A percentile compares a stretch with the other conserved stretches of the same genome.
phyloP scores from a whole-genome alignment of 1,140 invertebrate species.

The Lethocerus indicus region DNA sequence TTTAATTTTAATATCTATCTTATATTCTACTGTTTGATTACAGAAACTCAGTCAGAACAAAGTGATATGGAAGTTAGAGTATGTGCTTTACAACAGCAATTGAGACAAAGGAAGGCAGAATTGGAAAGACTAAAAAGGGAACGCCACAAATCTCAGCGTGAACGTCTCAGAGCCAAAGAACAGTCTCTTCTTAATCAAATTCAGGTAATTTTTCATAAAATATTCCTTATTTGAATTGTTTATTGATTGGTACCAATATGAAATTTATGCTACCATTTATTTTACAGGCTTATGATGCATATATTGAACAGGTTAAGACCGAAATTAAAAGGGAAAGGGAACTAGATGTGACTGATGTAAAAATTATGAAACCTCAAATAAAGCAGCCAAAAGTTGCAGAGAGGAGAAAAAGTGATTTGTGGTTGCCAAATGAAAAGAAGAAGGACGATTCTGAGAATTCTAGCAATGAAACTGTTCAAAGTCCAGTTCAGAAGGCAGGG shows the following conservation, averaged over 20 bases:
- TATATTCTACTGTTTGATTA: conserved; percentile 10
- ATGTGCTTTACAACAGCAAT: conserved; percentile 29
- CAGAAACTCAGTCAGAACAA: conserved; percentile 33
- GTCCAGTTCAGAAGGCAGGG: background rate
- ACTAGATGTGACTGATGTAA: conserved; percentile 21
- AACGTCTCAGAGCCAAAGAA: conserved; percentile 31
- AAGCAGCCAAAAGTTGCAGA: conserved; percentile 27
- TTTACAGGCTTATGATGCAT: conserved; percentile 29
- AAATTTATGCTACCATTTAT: conserved; percentile 4
- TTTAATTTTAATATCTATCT: background rate
- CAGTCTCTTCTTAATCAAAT: conserved; percentile 33
- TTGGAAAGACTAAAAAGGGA: conserved; percentile 30
- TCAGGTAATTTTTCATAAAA: conserved; percentile 25
- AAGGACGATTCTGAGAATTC: background rate
- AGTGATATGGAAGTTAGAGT: conserved; percentile 34
- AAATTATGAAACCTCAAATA: conserved; percentile 29
- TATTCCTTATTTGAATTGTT: background rate
- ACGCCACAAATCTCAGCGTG: conserved; percentile 26
- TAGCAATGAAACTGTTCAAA: background rate
- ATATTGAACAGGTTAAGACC: conserved; percentile 27
- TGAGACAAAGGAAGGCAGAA: conserved; percentile 28
- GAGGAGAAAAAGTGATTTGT: conserved; percentile 10
- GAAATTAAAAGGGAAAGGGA: conserved; percentile 29
- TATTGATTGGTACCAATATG: background rate
- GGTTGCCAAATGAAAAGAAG: background rate